phyloP scores from a whole-genome alignment of 2,797 vertebrate genomes.

The Simalia tracyae region DNA sequence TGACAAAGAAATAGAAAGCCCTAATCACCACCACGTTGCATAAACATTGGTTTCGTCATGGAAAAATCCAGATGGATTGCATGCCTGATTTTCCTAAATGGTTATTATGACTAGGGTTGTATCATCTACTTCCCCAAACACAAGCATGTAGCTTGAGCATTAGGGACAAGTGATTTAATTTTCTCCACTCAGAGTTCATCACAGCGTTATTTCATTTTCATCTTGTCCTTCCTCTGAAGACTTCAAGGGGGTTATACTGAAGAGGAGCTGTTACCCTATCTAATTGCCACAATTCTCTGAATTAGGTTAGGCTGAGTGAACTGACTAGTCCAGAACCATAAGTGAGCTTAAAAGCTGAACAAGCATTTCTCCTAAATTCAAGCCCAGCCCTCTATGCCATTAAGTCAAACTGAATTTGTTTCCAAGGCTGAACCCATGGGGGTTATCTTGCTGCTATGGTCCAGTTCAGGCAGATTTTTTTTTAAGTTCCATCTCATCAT shows the following conservation, averaged over 20 bases:
- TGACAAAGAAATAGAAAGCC: background rate
- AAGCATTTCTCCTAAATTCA: background rate
- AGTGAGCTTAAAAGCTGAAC: background rate
- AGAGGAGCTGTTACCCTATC: background rate
- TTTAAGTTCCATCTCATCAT: background rate
- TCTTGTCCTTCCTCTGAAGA: background rate
- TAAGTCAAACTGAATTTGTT: background rate
- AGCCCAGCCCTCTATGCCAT: background rate
- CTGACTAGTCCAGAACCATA: no score
- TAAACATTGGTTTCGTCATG: background rate
- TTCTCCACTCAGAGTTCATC: background rate
- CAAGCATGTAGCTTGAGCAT: background rate
- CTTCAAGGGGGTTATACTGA: background rate
- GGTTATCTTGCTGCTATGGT: background rate
- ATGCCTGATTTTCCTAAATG: background rate
- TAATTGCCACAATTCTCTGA: background rate
- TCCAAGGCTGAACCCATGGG: background rate
- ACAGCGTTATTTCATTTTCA: background rate
- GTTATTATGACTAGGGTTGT: background rate
- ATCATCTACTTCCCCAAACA: background rate
- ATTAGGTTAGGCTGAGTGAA: background rate
- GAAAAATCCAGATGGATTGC: background rate
- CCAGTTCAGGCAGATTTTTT: background rate
- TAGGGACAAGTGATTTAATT: background rate
- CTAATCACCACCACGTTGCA: background rate